phyloP scores from a whole-genome alignment of 2,888 invertebrate species.

The Chalcosyrphus nemorum region DNA sequence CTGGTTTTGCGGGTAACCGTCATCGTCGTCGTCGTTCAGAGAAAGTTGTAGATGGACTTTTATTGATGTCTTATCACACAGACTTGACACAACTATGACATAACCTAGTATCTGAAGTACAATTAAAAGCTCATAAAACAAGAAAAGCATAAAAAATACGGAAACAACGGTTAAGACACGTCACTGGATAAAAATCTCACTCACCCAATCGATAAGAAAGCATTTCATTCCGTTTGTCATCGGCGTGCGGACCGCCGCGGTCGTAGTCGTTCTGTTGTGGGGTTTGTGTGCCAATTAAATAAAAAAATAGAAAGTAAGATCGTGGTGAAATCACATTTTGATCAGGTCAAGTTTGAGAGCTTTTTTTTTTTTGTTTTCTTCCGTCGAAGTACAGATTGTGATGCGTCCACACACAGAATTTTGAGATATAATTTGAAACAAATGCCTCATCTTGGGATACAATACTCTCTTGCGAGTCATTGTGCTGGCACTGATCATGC shows the following conservation, averaged over 20 bases:
- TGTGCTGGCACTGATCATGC: neutral
- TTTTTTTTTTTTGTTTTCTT: too few species aligned
- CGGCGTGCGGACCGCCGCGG: too few species aligned
- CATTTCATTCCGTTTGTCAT: constrained; percentile 3
- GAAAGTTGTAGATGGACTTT: constrained; percentile 39
- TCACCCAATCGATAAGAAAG: constrained; percentile 36
- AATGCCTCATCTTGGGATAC: neutral
- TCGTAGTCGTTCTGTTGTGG: neutral
- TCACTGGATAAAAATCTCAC: constrained; percentile 20
- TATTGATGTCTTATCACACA: constrained; percentile 5
- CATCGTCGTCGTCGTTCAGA: neutral
- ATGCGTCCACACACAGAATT: neutral
- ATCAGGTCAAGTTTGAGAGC: constrained; percentile 44
- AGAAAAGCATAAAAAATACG: neutral
- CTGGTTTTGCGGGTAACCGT: constrained; percentile 40
- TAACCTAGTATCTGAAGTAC: neutral
- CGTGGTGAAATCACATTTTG: constrained; percentile 43
- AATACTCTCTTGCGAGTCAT: neutral
- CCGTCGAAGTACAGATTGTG: constrained; percentile 11
- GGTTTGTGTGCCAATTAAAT: constrained; percentile 52
- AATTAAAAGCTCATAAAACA: constrained; percentile 12
- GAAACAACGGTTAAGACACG: neutral
- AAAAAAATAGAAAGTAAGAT: constrained; percentile 55
- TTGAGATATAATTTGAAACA: constrained; percentile 7
- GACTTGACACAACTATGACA: constrained; percentile 4